These are phyloP conservation scores for Carcinoscorpius rotundicauda DNA, from an alignment of 1,140 invertebrate species.

Conservation along the genomic window DNA sequence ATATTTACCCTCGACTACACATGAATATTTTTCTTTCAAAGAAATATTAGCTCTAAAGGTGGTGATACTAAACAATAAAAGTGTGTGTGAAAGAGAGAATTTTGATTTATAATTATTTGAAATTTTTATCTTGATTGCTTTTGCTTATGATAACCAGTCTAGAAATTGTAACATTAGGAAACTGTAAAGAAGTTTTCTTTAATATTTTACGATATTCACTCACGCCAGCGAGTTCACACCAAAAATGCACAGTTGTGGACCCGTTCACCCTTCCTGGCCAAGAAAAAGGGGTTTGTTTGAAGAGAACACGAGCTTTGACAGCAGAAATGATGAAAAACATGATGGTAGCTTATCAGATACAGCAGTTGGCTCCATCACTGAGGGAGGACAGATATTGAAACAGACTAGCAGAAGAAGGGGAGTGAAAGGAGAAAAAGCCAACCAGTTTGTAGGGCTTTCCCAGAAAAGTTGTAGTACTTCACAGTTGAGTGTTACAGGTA, in stretches of 20 bases:
- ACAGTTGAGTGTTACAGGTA: constrained; percentile 90
- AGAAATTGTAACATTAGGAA: too few relatives aligned
- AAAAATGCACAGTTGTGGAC: constrained; percentile 33
- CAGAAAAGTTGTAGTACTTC: constrained; percentile 94
- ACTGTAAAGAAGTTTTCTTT: too few relatives aligned
- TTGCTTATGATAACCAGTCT: too few relatives aligned
- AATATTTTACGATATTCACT: too few relatives aligned
- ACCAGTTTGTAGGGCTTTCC: constrained; percentile 52
- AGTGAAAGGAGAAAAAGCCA: constrained; percentile 36
- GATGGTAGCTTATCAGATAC: constrained; percentile 93
- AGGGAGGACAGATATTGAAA: background rate
- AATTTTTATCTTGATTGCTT: too few relatives aligned
- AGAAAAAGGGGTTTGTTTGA: constrained; percentile 1
- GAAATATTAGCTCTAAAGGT: too few relatives aligned
- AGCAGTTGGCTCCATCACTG: constrained; percentile 47
- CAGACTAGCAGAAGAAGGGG: constrained; percentile 22
- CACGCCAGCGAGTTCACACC: constrained; percentile 35
- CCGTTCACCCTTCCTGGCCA: constrained; percentile 21
- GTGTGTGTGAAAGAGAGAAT: too few relatives aligned
- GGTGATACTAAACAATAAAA: too few relatives aligned
- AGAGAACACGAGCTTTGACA: constrained; percentile 5
- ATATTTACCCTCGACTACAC: too few relatives aligned
- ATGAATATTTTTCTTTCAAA: too few relatives aligned
- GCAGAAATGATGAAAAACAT: constrained; percentile 26
- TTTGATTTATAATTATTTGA: too few relatives aligned